Percentiles rank a stretch among this genome's conserved stretches.
phyloP scores from a whole-genome alignment of 2,113 vertebrate genomes.

The Eira barbara region DNA sequence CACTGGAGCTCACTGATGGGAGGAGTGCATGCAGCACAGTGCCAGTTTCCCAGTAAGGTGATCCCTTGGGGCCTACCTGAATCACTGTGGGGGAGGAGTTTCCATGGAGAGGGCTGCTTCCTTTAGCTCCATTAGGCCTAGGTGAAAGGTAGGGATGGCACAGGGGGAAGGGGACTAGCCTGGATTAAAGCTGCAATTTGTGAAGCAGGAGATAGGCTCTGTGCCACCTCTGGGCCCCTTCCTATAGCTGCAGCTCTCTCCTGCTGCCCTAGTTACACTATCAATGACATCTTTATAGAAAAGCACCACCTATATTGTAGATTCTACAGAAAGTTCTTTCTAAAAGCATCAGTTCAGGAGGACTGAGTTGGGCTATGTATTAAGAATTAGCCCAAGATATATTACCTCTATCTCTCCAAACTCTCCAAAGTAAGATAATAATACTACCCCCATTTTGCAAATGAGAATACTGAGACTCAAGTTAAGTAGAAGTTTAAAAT shows the following conservation, averaged over 20 bases:
- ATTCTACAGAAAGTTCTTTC: neutral
- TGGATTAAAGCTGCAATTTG: constrained; percentile 30
- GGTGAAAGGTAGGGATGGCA: constrained; percentile 4
- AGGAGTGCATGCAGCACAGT: neutral
- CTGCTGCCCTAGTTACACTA: neutral
- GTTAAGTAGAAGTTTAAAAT: neutral
- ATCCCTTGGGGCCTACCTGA: constrained; percentile 47
- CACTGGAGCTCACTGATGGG: neutral
- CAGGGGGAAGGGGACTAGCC: neutral
- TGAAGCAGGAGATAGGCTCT: neutral
- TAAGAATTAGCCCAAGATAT: neutral
- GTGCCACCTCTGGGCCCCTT: neutral
- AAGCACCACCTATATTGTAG: neutral
- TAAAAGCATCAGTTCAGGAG: constrained; percentile 6
- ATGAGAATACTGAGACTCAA: constrained; percentile 23
- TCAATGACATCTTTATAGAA: neutral
- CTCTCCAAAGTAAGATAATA: neutral
- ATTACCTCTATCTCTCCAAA: neutral
- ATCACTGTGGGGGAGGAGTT: constrained; percentile 49
- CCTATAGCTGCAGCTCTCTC: neutral
- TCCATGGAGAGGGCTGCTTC: constrained; percentile 49
- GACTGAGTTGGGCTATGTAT: neutral
- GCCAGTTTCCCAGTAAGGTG: constrained; percentile 5
- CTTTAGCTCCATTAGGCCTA: constrained; percentile 35
- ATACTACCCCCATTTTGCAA: constrained; percentile 18